These are phyloP conservation scores for Phrynosoma platyrhinos DNA, from an alignment of 2,113 vertebrate species.

Conservation along the genomic window DNA sequence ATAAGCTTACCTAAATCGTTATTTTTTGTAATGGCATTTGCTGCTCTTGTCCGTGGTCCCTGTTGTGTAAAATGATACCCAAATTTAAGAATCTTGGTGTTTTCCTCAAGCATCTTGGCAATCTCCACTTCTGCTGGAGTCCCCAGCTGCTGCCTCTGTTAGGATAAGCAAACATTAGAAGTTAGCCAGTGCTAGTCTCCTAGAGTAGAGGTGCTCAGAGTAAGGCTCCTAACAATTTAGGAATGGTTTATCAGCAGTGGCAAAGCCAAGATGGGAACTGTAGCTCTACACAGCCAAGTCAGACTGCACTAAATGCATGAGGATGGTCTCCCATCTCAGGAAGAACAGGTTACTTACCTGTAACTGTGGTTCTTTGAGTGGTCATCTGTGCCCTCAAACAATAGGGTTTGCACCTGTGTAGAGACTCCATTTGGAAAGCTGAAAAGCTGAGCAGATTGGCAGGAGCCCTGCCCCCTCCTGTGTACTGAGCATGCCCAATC, in stretches of 20 bases:
- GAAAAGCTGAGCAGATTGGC: too few species aligned
- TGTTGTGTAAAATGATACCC: constrained; percentile 97
- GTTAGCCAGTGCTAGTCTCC: neutral
- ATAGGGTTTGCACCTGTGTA: too few species aligned
- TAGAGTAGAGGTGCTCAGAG: neutral
- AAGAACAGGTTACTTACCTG: too few species aligned
- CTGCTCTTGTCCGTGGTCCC: constrained; percentile 92
- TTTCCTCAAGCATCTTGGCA: constrained; percentile 95
- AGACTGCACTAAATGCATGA: neutral
- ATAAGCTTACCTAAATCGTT: constrained; percentile 92
- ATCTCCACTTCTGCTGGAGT: constrained; percentile 94
- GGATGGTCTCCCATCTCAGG: neutral
- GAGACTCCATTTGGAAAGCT: too few species aligned
- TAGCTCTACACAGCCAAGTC: neutral
- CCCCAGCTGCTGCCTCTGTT: constrained; percentile 95
- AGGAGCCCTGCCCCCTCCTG: too few species aligned
- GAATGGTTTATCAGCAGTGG: neutral
- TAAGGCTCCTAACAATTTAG: neutral
- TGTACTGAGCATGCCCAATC: too few species aligned
- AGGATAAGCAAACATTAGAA: constrained; percentile 28
- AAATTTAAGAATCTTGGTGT: constrained; percentile 91
- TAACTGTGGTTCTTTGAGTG: too few species aligned
- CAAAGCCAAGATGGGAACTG: too few species aligned
- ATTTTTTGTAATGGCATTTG: constrained; percentile 96
- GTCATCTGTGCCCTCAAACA: too few species aligned